Base-by-base conservation (phyloP, 2,888 invertebrate genomes). In the Melanchra persicariae region DNA sequence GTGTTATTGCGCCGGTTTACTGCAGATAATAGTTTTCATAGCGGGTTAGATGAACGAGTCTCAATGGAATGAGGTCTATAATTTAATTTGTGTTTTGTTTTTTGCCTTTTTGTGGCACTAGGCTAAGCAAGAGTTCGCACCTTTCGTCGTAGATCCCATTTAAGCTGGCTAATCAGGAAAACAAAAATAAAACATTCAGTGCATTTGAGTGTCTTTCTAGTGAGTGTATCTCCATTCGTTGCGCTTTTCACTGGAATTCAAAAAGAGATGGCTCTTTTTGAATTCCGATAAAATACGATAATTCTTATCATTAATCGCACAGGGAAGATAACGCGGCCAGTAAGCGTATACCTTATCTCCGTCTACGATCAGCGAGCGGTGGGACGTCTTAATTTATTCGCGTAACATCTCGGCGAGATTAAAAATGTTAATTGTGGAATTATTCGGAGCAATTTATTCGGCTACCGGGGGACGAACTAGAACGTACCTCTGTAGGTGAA, bases 371-470 rank as follows among this genome's bases (percentile, higher is more conserved):
- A 83, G 82, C 71, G 82, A 65, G 70, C 65, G 65, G 69, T 62
- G 70, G 70, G 78, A 74, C 82, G 62, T 86, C 87, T 86, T 91
- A 95, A 94, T 94, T 94, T 94, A 94, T 94, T 92, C 93, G 87
- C 75, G 92, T 90, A 92, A 94, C 94, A 95, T 94, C 92, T 92
- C 92, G 91, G 85, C 88, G 87, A 94, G 95, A 95, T 96, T 95
- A 96, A 95, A 96, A 96, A 96, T 96, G 95, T 93, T 95, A 95
- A 95, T 95, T 93, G 91, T 86, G 92, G 91, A 95, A 94, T 95
- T 94, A 95, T 95, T 94, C 92, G 87, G 86, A 86, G 93, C 90
- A 94, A 95, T 95, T 94, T 95, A 95, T 95, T 92, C 92, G 83
- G 89, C 85, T 89, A 82, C 89, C 88, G 89, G 87, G 87, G 89